Conservation (phyloP, 2,797 vertebrate genomes). For the Ambastaia sidthimunki region DNA sequence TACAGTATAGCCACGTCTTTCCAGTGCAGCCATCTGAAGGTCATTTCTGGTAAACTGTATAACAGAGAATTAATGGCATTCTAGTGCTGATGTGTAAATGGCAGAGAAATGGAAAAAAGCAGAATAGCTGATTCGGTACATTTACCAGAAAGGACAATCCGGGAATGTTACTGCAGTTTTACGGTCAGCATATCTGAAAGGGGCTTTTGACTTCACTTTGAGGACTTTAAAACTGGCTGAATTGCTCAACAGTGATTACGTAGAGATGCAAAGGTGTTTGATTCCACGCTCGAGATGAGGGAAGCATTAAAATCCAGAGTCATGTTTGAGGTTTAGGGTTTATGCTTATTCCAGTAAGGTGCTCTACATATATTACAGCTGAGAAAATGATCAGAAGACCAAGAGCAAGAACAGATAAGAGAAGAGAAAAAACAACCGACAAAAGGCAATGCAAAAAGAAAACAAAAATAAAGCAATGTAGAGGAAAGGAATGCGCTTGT, state of each 20-base stretch:
- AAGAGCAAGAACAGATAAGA: conserved; percentile 24
- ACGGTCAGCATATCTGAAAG: background rate
- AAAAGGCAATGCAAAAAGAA: conserved; percentile 16
- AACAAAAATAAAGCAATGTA: conserved; percentile 10
- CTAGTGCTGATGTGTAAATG: too few relatives aligned
- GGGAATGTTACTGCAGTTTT: background rate
- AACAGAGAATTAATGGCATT: background rate
- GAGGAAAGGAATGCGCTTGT: conserved; percentile 3
- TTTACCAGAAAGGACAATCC: background rate
- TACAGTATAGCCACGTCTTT: background rate
- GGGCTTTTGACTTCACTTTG: conserved; percentile 1
- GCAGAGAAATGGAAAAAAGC: too few relatives aligned
- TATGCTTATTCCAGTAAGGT: conserved; percentile 4
- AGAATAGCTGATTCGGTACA: background rate
- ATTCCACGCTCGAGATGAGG: conserved; percentile 66
- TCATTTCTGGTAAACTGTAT: background rate
- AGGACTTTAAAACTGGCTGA: conserved; percentile 15
- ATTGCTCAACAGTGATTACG: conserved; percentile 11
- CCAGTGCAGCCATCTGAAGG: background rate
- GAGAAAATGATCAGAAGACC: conserved; percentile 19
- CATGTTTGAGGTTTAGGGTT: conserved; percentile 53
- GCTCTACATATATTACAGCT: background rate
- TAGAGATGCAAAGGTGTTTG: conserved; percentile 68
- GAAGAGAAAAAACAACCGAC: background rate
- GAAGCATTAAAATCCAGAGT: conserved; percentile 65